Evolutionary conservation across 2,888 invertebrate genomes (phyloP), one percentile per base, ranked within the genome.

Genomic region (Lycophotia porphyrea): DNA sequence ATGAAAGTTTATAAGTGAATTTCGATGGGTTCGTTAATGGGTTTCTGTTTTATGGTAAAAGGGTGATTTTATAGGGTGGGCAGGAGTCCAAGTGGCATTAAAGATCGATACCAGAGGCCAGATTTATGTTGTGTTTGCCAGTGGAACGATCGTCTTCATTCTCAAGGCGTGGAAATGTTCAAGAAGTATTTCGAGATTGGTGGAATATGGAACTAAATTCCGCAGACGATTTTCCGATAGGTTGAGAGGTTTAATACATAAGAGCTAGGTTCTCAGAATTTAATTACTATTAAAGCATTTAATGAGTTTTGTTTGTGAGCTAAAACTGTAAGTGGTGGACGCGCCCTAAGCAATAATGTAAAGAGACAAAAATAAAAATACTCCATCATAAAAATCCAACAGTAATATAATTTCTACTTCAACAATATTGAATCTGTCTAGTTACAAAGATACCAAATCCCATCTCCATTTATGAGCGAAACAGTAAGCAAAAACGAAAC

Each of bases 1-100:
- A 76, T 74, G 71, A 76, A 76, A 87, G 77, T 84, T 87, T 87
- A 78, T 88, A 87, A 88, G 87, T 88, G 87, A 88, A 88, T 77
- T 88, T 88, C 82, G 82, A 87, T 87, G 88, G 82, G n/a, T 84
- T 31, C 65, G 78, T 82, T 82, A 84, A 84, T 86, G 84, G 84
- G 34, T 79, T 86, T 80, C 78, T 86, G 87, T 82, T 87, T 87
- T 87, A 87, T 87, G 88, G 74, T 86, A 87, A 86, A 83, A 86
- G 86, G 83, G 71, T 86, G 76, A 81, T 88, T 81, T 86, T 84
- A 78, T 77, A 74, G 84, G 74, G 71, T 86, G 86, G 84, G 84
- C 84, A 84, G 84, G 64, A 84, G 80, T 84, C 84, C 86, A 84
- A 84, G 80, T 65, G 72, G 84, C 75, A 84, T 84, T 79, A 86